These are phyloP conservation scores for Charanyca ferruginea DNA, from an alignment of 2,888 invertebrate species.

Conservation along the genomic window DNA sequence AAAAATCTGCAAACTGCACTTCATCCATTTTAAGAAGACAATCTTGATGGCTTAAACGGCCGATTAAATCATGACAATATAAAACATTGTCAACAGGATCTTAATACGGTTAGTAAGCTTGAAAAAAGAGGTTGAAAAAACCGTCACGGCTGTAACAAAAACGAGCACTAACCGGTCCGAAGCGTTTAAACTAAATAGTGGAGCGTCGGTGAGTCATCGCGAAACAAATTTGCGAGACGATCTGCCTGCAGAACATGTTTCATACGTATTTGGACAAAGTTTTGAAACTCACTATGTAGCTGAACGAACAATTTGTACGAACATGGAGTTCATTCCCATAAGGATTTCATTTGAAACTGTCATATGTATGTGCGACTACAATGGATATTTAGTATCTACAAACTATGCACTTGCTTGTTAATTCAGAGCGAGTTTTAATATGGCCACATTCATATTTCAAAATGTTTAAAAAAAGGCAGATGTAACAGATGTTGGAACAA, in stretches of 20 bases:
- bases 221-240: conserved; percentile 70
- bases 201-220: conserved; percentile 69
- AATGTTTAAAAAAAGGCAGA: conserved; percentile 3
- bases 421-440: background rate
- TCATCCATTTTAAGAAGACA: conserved; percentile 37
- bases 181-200: conserved; percentile 59
- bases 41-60: conserved; percentile 43
- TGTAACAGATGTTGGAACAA: conserved; percentile 33
- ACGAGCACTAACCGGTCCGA: conserved; percentile 57
- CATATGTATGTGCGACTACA: conserved; percentile 10
- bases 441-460: background rate
- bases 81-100: conserved; percentile 62
- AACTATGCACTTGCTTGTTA: background rate
- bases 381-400: conserved; percentile 5
- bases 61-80: conserved; percentile 60
- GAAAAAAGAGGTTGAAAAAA: conserved; percentile 56
- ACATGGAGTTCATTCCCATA: conserved; percentile 35
- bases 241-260: conserved; percentile 48
- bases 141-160: conserved; percentile 53
- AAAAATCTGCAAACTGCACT: conserved; percentile 32
- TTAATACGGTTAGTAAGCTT: conserved; percentile 56
- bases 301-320: conserved; percentile 40
- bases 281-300: conserved; percentile 46
- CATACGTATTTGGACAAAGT: conserved; percentile 48
- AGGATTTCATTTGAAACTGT: conserved; percentile 41